Percentiles rank a stretch among this genome's conserved stretches.
These are phyloP conservation scores for Diloba caeruleocephala DNA, from an alignment of 2,888 invertebrate species.

Conservation along the genomic window DNA sequence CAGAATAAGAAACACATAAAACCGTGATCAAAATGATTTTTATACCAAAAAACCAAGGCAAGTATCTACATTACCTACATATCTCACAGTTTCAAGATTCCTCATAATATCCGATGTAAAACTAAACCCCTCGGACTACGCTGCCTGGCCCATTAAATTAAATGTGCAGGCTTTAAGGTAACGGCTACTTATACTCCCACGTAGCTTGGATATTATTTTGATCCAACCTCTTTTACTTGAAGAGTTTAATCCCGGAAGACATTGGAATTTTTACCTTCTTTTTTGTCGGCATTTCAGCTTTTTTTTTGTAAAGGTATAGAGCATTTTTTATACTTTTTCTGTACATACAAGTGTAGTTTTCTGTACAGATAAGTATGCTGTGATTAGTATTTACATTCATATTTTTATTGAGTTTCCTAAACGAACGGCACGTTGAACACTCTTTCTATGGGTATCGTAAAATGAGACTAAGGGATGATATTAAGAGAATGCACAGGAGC, in stretches of 20 bases:
- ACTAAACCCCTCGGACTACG: slow-evolving; percentile 50
- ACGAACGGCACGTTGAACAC: no score
- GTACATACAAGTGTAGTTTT: no score
- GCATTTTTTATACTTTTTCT: background rate
- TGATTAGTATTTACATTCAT: no score
- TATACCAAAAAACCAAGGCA: slow-evolving; percentile 6
- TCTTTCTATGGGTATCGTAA: no score
- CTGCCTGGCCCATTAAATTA: slow-evolving; percentile 60
- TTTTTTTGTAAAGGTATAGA: slow-evolving; percentile 9
- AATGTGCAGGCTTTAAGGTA: slow-evolving; percentile 69
- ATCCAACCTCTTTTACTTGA: slow-evolving; percentile 61
- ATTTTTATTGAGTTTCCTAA: no score
- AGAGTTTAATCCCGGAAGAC: slow-evolving; percentile 42
- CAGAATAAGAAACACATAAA: background rate
- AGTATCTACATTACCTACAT: slow-evolving; percentile 9
- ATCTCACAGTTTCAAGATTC: slow-evolving; percentile 38
- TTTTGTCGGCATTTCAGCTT: slow-evolving; percentile 31
- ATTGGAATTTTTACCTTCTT: slow-evolving; percentile 31
- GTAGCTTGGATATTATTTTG: slow-evolving; percentile 67
- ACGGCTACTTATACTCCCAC: slow-evolving; percentile 66
- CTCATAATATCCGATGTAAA: slow-evolving; percentile 48
- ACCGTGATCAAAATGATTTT: background rate
- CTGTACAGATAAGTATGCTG: no score
- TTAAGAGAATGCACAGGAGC: no score
- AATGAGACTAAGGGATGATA: no score